Base-by-base conservation (phyloP, 2,888 invertebrate genomes). In the Sinelater perroti region DNA sequence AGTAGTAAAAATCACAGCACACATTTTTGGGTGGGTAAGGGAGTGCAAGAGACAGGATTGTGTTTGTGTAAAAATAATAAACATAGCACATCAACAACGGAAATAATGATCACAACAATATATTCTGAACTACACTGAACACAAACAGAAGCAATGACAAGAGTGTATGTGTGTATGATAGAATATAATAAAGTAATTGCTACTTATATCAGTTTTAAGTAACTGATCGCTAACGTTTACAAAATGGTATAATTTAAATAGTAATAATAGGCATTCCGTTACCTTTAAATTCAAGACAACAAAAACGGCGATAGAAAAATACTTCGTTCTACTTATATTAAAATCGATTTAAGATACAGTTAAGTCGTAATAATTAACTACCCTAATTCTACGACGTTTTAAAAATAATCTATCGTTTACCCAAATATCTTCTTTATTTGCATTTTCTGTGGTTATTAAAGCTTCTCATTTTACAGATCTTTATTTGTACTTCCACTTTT, bases 401-500 rank as follows among this genome's bases (percentile, higher is more conserved):
- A 46, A 54, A 54, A 54, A 54, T 33, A 46, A 30, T 38, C 36
- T 46, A 16, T 51, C 20, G 18, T 42, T 30, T 52, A 53, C 30
- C 44, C 35, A 53, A 53, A 53, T 53, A 53, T 46, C 21, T 16
- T 54, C 36, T 54, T 54, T 54, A 46, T 54, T 46, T 46, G 20
- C 46, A 35, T 38, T 18, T 38, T 46, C 24, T 38, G 17, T 38
- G 18, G 36, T 26, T 35, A 33, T 45, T 53, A 44, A 53, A 35
- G 44, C 54, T 46, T 54, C 30, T 46, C 46, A 46, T 45, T 54
- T 46, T 54, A 47, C 54, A 53, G 28, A 47, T 56, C 36, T 51
- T 40, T 38, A 56, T 51, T 45, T 56, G 51, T 56, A 45, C 38
- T 51, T 50, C 38, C 30, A 45, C 20, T 38, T 56, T 56, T 44